These are phyloP conservation scores for Emydocephalus ijimae DNA, from an alignment of 2,113 vertebrate species.

Conservation along the genomic window DNA sequence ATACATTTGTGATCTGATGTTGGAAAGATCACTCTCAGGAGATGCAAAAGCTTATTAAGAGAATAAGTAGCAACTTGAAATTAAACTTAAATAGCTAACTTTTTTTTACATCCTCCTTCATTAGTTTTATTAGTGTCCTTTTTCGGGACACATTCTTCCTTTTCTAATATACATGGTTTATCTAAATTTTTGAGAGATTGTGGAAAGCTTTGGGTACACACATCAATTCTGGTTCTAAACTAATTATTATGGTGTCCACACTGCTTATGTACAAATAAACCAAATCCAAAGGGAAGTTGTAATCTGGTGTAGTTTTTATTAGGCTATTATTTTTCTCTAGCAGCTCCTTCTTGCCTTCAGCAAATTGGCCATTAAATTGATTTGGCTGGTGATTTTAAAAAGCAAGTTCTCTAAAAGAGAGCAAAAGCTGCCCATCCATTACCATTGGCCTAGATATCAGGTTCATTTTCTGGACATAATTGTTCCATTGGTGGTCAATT, in stretches of 20 bases:
- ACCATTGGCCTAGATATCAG: neutral
- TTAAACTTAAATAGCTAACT: neutral
- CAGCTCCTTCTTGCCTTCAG: neutral
- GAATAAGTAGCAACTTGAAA: conserved; percentile 1
- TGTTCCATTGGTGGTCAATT: neutral
- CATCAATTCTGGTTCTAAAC: neutral
- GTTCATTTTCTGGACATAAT: neutral
- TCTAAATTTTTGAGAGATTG: neutral
- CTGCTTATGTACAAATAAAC: neutral
- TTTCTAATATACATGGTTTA: neutral
- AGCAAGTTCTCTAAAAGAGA: neutral
- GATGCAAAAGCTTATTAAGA: neutral
- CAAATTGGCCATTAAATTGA: neutral
- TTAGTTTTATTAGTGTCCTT: neutral
- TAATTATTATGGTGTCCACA: neutral
- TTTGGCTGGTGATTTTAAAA: neutral
- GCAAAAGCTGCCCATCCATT: neutral
- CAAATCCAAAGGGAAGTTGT: neutral
- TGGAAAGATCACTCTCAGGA: neutral
- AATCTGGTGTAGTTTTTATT: neutral
- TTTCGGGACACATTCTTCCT: neutral
- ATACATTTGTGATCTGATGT: conserved; percentile 3
- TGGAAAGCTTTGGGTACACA: neutral
- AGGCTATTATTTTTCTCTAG: neutral
- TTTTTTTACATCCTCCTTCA: conserved; percentile 19